Evolutionary conservation across 2,797 vertebrate genomes (phyloP), one percentile per base, ranked within the genome.

Genomic region (Heliangelus exortis): DNA sequence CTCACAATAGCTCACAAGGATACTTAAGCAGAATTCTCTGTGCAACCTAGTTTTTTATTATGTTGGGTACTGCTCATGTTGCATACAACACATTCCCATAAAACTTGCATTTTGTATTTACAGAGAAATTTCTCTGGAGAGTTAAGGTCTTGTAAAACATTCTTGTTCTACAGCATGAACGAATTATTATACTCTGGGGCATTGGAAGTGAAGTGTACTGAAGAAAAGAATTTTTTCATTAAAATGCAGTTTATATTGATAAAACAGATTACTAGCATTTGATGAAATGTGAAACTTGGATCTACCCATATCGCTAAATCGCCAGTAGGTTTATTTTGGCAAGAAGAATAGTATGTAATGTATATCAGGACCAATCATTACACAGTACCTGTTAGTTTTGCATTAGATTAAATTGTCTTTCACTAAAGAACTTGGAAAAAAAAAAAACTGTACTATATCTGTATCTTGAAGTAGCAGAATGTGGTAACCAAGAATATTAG

Each of bases 181-280:
- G 95, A 97, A 97, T 98, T 98, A 98, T 98, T 98, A 97, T 95
- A 97, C 97, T 98, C 97, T 80, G 89, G 97, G 97, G 97, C 95
- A 97, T 97, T 98, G 96, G 96, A 98, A 97, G 96, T 98, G 97
- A 98, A 98, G 96, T 98, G 93, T 96, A 97, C 95, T 97, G 97
- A 97, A 97, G 97, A 98, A 98, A 98, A 98, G 96, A 98, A 98
- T 98, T 98, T 98, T 98, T 97, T 98, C 97, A 98, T 98, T 98
- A 98, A 98, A 98, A 98, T 97, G 96, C 96, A 98, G 97, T 98
- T 98, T 98, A 98, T 98, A 98, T 98, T 98, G 97, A 98, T 98
- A 98, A 98, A 98, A 98, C 97, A 98, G 97, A 98, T 98, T 98
- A 98, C 97, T 97, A 97, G 96, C 96, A 97, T 98, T 98, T 98